Evolutionary conservation across 2,113 vertebrate species (phyloP).

Genomic region (Anolis carolinensis): DNA sequence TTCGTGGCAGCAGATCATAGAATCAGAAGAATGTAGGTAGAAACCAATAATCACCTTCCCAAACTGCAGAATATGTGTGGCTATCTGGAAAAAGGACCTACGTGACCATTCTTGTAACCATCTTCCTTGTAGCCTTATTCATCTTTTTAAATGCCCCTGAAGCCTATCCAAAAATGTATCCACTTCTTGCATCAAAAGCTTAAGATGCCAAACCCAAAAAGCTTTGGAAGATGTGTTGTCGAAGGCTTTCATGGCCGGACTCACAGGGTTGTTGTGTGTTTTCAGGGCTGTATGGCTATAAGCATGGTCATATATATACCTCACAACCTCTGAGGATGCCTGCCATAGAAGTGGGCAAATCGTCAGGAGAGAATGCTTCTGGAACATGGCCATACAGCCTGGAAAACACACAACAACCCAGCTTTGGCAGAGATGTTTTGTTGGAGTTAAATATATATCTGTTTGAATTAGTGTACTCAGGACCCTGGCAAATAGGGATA

Average conservation of each 20-base stretch:
- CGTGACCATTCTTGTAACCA: not conserved
- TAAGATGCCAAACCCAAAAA: not conserved
- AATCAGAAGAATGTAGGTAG: not conserved
- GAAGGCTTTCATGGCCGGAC: too few species aligned
- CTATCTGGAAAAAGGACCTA: not conserved
- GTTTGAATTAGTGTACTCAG: not conserved
- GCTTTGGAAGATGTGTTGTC: too few species aligned
- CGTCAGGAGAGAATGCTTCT: too few species aligned
- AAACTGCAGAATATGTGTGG: not conserved
- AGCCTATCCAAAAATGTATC: not conserved
- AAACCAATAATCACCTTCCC: not conserved
- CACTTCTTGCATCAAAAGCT: not conserved
- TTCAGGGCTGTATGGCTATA: too few species aligned
- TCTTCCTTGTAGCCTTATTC: not conserved
- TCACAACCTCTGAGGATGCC: too few species aligned
- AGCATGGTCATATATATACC: too few species aligned
- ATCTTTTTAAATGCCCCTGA: not conserved
- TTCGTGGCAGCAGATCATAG: not conserved
- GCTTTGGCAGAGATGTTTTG: not conserved
- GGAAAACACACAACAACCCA: too few species aligned
- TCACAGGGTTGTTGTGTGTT: too few species aligned
- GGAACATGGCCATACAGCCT: too few species aligned
- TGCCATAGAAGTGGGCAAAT: too few species aligned
- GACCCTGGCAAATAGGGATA: not conserved
- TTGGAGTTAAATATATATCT: not conserved